Evolutionary conservation across 2,888 invertebrate genomes (phyloP), one percentile per base, ranked within the genome.

Genomic region (Asteroscopus sphinx): DNA sequence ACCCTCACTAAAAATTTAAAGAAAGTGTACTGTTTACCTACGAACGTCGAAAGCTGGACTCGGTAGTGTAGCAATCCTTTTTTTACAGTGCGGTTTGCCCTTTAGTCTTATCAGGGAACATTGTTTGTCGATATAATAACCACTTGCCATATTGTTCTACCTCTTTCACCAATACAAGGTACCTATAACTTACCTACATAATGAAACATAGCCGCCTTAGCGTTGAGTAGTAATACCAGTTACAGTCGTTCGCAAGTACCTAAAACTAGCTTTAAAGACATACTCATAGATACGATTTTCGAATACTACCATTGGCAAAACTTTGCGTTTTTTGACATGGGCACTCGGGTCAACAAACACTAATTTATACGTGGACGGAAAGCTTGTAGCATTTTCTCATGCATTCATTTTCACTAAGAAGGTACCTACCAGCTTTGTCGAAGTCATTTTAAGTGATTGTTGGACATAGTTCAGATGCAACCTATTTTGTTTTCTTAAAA

Each of bases 391-490:
- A 26, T 30, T 58, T 49, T 41, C 13, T 36, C 16, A 56, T 15
- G 13, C n/a, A 7, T 16, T 12, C 21, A 36, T 21, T 47, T 54
- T 5, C 12, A 35, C 36, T 6, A 21, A 3, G 4, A 21, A 21
- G 4, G 4, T 49, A 39, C 26, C 26, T 44, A 25, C 13, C 12
- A 36, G 17, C 48, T 61, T 49, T 44, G 17, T 21, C 15, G 8
- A 46, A 42, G 15, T 28, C 13, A 28, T 45, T 52, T 9, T 41
- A 16, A n/a, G 2, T 28, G 17, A 36, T 40, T 40, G 49, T 54
- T 44, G 33, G 35, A 36, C 51, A 61, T 55, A 55, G 59, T 68
- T 68, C 64, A 41, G 49, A 68, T 67, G 44, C 59, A 54, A 49
- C 28, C 28, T 46, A 36, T 41, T 28, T 53, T 17, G 53, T 39